phyloP scores from a whole-genome alignment of 2,113 vertebrate genomes.

The Cynopterus brachyotis region DNA sequence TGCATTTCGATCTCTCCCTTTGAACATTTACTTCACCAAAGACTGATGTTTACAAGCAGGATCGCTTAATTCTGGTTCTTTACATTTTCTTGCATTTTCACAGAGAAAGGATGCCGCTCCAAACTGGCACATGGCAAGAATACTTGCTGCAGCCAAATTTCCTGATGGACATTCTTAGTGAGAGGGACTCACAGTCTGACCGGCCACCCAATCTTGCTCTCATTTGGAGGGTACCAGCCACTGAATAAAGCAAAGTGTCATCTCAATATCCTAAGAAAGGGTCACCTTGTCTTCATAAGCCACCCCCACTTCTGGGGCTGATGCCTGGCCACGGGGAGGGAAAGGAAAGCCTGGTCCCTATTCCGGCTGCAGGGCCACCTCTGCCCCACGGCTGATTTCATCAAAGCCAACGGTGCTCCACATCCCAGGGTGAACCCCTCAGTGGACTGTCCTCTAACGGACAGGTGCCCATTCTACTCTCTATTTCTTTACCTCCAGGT shows the following conservation, averaged over 20 bases:
- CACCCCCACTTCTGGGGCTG: background rate
- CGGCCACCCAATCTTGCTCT: background rate
- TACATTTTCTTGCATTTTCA: background rate
- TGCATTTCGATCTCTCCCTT: background rate
- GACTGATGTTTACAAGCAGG: background rate
- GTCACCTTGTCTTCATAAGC: too few relatives aligned
- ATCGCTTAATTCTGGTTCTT: background rate
- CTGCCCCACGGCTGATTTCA: background rate
- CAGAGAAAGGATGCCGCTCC: background rate
- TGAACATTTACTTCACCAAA: background rate
- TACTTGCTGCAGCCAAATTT: background rate
- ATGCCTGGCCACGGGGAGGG: background rate
- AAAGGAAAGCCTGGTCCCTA: background rate
- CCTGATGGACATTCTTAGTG: too few relatives aligned
- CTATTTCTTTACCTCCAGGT: accelerated
- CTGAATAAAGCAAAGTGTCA: background rate
- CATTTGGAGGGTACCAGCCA: background rate
- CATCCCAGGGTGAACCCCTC: background rate
- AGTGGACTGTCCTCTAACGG: background rate
- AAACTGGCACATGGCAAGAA: background rate
- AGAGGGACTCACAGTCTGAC: background rate
- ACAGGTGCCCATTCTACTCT: background rate
- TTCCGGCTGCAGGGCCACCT: background rate
- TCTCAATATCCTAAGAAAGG: background rate
- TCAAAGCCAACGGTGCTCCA: background rate